Percentiles rank a stretch among this genome's conserved stretches.
These are phyloP conservation scores for Kradibia gibbosae DNA, from an alignment of 1,140 invertebrate species.

Conservation along the genomic window DNA sequence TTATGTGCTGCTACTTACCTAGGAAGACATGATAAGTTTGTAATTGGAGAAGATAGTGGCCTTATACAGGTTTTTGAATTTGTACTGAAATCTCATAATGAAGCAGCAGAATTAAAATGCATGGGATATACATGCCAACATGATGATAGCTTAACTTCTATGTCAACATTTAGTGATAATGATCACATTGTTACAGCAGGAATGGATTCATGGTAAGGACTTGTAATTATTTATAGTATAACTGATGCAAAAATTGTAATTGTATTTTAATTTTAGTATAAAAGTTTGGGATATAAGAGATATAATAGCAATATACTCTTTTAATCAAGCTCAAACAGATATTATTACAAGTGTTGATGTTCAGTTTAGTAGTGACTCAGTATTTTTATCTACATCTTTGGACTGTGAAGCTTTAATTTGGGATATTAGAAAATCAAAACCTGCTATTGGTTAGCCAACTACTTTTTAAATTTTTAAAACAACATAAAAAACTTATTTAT, in stretches of 20 bases:
- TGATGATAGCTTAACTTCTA: conserved; percentile 60
- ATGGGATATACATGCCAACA: conserved; percentile 61
- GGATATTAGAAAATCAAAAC: conserved; percentile 63
- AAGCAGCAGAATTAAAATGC: conserved; percentile 52
- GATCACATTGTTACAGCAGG: conserved; percentile 60
- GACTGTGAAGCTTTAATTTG: conserved; percentile 64
- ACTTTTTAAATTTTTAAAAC: conserved; percentile 22
- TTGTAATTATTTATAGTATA: conserved; percentile 33
- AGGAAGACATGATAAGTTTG: conserved; percentile 57
- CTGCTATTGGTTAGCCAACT: conserved; percentile 58
- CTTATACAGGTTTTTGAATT: conserved; percentile 60
- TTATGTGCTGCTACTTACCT: conserved; percentile 58
- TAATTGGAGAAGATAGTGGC: conserved; percentile 66
- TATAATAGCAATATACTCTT: conserved; percentile 58
- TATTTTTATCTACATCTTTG: conserved; percentile 63
- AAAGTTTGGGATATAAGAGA: conserved; percentile 66
- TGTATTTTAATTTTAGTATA: conserved; percentile 58
- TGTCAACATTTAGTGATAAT: conserved; percentile 62
- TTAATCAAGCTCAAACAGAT: conserved; percentile 60
- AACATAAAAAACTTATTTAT: not conserved
- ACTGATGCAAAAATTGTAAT: conserved; percentile 17
- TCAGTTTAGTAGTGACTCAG: conserved; percentile 56
- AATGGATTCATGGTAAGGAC: conserved; percentile 65
- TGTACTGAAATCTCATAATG: conserved; percentile 27
- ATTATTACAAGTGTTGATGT: conserved; percentile 60